Evolutionary conservation across 2,888 invertebrate species (phyloP).

Genomic region (Hedychridium roseum): DNA sequence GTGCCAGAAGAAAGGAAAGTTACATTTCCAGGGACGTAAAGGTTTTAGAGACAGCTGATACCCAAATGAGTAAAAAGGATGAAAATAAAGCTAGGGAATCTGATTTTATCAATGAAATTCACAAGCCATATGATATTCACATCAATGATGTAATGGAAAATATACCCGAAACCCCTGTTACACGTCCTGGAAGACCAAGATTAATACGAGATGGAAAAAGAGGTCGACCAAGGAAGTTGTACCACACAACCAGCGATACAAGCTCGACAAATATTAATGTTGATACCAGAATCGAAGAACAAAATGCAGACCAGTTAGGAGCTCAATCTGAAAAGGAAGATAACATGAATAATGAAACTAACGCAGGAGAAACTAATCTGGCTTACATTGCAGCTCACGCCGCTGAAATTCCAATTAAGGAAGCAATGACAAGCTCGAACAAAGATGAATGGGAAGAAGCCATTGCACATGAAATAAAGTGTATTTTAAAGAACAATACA

Average conservation of each 20-base stretch:
- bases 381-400: neutral
- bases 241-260: too few species aligned
- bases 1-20: neutral
- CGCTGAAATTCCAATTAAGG: constrained; percentile 6
- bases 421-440: constrained; percentile 7
- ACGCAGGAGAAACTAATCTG: neutral
- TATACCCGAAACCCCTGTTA: neutral
- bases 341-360: neutral
- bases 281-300: too few species aligned
- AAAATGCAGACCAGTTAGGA: too few species aligned
- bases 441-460: constrained; percentile 8
- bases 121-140: too few species aligned
- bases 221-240: constrained; percentile 5
- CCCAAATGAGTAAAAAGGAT: neutral
- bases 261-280: too few species aligned
- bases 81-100: neutral
- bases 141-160: neutral
- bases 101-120: too few species aligned
- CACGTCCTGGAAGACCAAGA: constrained; percentile 1
- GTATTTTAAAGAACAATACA: constrained; percentile 12
- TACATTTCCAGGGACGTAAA: neutral
- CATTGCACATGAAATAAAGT: constrained; percentile 6
- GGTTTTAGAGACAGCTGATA: neutral
- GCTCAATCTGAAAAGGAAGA: neutral
- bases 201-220: constrained; percentile 2